Evolutionary conservation across 2,888 invertebrate species (phyloP).

Genomic region (Ophonus ardosiacus): DNA sequence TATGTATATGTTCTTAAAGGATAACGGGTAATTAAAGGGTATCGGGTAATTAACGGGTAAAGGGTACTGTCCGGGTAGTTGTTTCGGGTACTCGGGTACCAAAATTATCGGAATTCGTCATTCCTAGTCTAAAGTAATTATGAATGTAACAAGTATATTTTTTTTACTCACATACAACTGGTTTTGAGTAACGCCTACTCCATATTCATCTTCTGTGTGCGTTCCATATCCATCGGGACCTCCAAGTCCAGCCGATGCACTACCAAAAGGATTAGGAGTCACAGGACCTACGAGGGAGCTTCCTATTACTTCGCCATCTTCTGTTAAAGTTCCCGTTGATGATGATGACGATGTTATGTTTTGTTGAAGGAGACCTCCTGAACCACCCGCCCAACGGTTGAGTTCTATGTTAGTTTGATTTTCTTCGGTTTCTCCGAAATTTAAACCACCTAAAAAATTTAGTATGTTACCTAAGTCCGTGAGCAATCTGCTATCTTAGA

Average conservation of each 20-base stretch:
- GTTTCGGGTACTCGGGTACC: too few relatives aligned
- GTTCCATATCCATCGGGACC: slow-evolving; percentile 23
- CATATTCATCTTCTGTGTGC: slow-evolving; percentile 44
- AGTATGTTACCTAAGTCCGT: not conserved
- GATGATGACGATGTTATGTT: not conserved
- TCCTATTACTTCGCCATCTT: slow-evolving; percentile 21
- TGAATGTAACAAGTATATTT: not conserved
- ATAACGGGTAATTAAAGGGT: too few relatives aligned
- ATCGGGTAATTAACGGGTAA: too few relatives aligned
- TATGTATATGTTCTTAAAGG: too few relatives aligned
- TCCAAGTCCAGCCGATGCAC: slow-evolving; percentile 33
- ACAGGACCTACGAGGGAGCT: slow-evolving; percentile 53
- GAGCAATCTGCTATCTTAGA: too few relatives aligned
- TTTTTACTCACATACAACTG: slow-evolving; percentile 13
- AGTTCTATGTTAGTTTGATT: slow-evolving; percentile 36
- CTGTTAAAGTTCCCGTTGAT: slow-evolving; percentile 25
- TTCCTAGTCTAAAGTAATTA: too few relatives aligned
- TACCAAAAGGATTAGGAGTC: slow-evolving; percentile 36
- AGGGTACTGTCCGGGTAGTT: too few relatives aligned
- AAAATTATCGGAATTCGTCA: too few relatives aligned
- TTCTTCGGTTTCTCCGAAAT: slow-evolving; percentile 4
- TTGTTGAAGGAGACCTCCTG: not conserved
- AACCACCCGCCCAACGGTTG: slow-evolving; percentile 41
- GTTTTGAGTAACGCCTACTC: slow-evolving; percentile 34
- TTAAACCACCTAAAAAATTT: slow-evolving; percentile 27